phyloP scores from a whole-genome alignment of 2,113 vertebrate genomes.

The Heterotis niloticus region DNA sequence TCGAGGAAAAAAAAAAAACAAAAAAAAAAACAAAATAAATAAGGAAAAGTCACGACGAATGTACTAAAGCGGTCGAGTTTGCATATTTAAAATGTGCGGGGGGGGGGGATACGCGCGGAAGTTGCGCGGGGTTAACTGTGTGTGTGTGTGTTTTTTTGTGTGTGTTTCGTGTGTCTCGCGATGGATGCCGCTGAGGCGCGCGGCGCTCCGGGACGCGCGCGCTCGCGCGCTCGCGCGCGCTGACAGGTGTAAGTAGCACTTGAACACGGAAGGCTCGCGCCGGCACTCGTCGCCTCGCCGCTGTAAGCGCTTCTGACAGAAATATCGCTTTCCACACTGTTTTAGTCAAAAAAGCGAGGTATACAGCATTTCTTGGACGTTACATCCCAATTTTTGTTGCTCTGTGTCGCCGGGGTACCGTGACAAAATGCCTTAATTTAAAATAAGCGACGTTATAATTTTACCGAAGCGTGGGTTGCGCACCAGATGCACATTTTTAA shows the following conservation, averaged over 20 bases:
- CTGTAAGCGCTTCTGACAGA: too few relatives aligned
- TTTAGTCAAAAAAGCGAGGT: not conserved
- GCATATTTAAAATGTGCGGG: conserved; percentile 4
- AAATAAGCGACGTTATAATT: too few relatives aligned
- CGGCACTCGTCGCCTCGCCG: too few relatives aligned
- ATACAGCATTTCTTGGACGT: too few relatives aligned
- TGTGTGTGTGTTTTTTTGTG: not conserved
- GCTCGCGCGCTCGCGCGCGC: too few relatives aligned
- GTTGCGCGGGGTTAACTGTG: not conserved
- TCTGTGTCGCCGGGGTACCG: too few relatives aligned
- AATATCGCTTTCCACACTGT: not conserved
- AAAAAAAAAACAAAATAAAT: too few relatives aligned
- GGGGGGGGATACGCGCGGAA: too few relatives aligned
- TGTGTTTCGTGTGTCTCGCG: not conserved
- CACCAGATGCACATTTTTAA: too few relatives aligned
- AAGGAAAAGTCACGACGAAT: conserved; percentile 29
- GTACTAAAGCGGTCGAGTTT: not conserved
- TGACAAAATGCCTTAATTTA: too few relatives aligned
- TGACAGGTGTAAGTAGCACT: conserved; percentile 20
- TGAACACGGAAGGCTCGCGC: not conserved
- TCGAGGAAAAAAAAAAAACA: conserved; percentile 59
- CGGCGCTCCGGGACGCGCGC: not conserved
- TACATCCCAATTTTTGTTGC: too few relatives aligned
- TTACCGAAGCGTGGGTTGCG: too few relatives aligned
- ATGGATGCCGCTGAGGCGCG: not conserved